Evolutionary conservation across 2,888 invertebrate genomes (phyloP).

Genomic region (Morinoia aosen): DNA sequence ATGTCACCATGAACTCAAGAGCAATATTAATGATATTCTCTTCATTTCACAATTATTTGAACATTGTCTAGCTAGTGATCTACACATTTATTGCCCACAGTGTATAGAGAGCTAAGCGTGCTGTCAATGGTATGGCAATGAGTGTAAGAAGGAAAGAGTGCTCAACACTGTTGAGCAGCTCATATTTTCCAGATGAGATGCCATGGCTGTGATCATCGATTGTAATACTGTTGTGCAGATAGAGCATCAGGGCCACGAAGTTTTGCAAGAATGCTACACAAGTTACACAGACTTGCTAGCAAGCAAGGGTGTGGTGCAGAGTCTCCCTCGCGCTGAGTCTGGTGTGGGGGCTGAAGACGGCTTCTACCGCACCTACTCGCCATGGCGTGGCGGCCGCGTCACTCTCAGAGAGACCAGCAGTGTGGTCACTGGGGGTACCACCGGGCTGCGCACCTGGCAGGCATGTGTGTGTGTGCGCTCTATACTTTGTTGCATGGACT

Average conservation of each 20-base stretch:
- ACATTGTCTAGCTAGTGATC: too few relatives aligned
- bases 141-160: too few relatives aligned
- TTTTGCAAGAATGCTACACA: not conserved
- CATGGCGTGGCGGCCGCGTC: not conserved
- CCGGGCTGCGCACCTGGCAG: slow-evolving; percentile 51
- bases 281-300: slow-evolving; percentile 22
- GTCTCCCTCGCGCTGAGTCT: not conserved
- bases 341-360: not conserved
- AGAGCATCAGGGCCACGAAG: slow-evolving; percentile 16
- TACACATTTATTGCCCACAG: too few relatives aligned
- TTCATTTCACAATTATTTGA: too few relatives aligned
- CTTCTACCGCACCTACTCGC: slow-evolving; percentile 50
- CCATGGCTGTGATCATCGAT: too few relatives aligned
- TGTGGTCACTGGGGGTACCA: slow-evolving; percentile 41
- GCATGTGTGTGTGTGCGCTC: not conserved
- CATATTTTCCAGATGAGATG: too few relatives aligned
- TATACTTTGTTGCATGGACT: not conserved
- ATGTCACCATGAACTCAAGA: too few relatives aligned
- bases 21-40: too few relatives aligned
- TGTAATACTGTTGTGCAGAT: not conserved
- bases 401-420: slow-evolving; percentile 30
- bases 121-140: too few relatives aligned
- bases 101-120: too few relatives aligned
- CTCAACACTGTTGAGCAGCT: too few relatives aligned
- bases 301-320: not conserved